Evolutionary conservation across 1,140 invertebrate species (phyloP), one percentile per base, ranked within the genome.

Genomic region (Bilobella aurantiaca): DNA sequence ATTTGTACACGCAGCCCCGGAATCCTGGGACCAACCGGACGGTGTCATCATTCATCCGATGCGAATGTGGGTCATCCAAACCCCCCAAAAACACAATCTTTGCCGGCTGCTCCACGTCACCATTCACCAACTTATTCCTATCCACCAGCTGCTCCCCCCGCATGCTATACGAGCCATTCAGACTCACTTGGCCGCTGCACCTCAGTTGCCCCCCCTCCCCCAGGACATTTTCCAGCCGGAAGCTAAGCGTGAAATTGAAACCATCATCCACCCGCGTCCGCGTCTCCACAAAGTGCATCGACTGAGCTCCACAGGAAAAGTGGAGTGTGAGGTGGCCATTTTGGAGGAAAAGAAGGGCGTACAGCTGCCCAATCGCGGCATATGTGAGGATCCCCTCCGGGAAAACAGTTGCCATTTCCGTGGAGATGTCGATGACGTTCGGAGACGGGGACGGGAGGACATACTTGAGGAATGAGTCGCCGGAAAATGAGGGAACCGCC

Each of bases 221-320:
- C 37, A 42, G 8, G 37, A 8, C n/a, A 34, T 65, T 66, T 49
- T 69, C 68, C 63, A 72, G 47, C 16, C 64, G 46, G 46, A 72
- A 68, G 2, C 64, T 47, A 1, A 72, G 62, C 21, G 71, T 72
- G 58, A 72, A 72, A 64, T 72, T 72, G 64, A 46, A 72, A 25
- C 71, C 71, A 56, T 69, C 68, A 25, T 72, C 66, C 0, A 72
- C 66, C 27, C 71, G 23, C 2, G 71, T 72, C 42, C 71, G 67
- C 34, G 65, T 72, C 46, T 72, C 71, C 2, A 72, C 66, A 66
- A 72, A 72, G 29, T 67, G 57, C 71, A 72, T 72, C 1, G 63
- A 66, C 30, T 72, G 71, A 25, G 64, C 31, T 58, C 71, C 71
- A 62, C 71, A 72, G 25, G 71, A 72, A 61, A 72, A 72, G 47